phyloP scores from a whole-genome alignment of 2,888 invertebrate species.

The Pogonocherus hispidulus region DNA sequence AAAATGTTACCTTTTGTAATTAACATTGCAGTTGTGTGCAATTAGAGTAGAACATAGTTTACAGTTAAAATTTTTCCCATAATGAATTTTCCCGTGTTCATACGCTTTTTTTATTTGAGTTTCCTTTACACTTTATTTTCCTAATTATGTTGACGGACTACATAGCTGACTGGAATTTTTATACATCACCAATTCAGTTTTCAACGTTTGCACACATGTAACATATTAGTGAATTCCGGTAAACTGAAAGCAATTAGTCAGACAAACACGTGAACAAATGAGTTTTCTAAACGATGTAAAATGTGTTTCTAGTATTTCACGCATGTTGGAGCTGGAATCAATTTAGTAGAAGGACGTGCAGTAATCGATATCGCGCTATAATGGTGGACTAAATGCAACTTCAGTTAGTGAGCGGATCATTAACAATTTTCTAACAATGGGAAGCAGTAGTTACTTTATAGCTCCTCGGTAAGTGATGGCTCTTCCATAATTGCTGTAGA shows the following conservation, averaged over 20 bases:
- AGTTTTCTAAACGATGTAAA: slow-evolving; percentile 59
- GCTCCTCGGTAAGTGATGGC: too few relatives aligned
- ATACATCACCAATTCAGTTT: slow-evolving; percentile 25
- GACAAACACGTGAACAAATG: slow-evolving; percentile 60
- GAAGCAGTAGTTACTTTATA: background rate
- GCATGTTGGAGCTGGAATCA: slow-evolving; percentile 52
- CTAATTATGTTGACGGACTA: slow-evolving; percentile 26
- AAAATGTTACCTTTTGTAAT: too few relatives aligned
- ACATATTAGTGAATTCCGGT: slow-evolving; percentile 53
- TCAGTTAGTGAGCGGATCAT: slow-evolving; percentile 31
- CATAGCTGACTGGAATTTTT: slow-evolving; percentile 11
- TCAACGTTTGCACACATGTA: slow-evolving; percentile 44
- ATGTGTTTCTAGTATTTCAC: slow-evolving; percentile 54
- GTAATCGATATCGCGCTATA: slow-evolving; percentile 38
- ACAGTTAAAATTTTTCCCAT: background rate
- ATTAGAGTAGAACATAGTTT: background rate
- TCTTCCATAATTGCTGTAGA: too few relatives aligned
- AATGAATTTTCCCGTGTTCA: background rate
- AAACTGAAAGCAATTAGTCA: slow-evolving; percentile 59
- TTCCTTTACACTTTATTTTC: background rate
- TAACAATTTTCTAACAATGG: slow-evolving; percentile 3
- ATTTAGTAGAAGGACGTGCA: slow-evolving; percentile 45
- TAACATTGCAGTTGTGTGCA: too few relatives aligned
- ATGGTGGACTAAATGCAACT: slow-evolving; percentile 23
- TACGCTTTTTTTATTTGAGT: background rate